These are phyloP conservation scores for Xiphorhynchus erythropygius DNA, from an alignment of 2,797 vertebrate species.

Conservation along the genomic window DNA sequence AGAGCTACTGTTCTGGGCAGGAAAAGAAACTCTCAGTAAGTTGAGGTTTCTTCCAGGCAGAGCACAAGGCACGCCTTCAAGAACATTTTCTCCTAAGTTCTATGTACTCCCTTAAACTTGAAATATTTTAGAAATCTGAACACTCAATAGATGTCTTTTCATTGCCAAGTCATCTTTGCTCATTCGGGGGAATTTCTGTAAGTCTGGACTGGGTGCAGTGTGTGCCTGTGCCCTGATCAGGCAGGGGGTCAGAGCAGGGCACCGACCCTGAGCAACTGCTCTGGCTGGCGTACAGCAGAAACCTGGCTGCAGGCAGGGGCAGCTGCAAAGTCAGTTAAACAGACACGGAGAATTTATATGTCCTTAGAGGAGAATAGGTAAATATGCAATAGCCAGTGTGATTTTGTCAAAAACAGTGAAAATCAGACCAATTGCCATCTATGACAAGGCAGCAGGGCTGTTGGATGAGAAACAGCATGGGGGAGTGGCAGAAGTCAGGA, in stretches of 20 bases:
- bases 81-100: background rate
- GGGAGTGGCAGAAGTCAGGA: background rate
- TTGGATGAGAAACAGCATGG: background rate
- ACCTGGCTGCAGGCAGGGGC: background rate
- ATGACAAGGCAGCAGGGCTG: background rate
- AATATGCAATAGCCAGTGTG: background rate
- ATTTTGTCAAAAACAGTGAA: background rate
- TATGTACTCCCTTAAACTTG: background rate
- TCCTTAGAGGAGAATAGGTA: background rate
- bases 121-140: background rate
- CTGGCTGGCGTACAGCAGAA: accelerated
- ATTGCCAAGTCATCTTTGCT: background rate
- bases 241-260: background rate
- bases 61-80: background rate
- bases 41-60: background rate
- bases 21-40: background rate
- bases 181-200: background rate
- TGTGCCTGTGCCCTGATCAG: background rate
- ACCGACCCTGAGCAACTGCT: background rate
- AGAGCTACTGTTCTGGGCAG: background rate
- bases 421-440: background rate
- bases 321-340: background rate
- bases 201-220: background rate
- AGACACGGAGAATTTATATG: background rate
- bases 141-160: background rate